Conservation (phyloP, 2,888 invertebrate species). For the Leptinotarsa rubiginosa region DNA sequence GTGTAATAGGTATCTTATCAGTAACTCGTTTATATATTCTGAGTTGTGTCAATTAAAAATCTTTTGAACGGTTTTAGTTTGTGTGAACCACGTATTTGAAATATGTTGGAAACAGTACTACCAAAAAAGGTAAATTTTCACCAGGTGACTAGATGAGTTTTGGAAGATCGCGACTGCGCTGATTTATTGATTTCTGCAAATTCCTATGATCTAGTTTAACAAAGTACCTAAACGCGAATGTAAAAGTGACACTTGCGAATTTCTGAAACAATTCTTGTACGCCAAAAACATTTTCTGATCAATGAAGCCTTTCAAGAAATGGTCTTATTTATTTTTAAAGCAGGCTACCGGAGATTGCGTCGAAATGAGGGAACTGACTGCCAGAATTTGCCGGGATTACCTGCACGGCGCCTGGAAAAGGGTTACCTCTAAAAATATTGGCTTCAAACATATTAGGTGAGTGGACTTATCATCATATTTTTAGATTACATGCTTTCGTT, state of each 20-base stretch:
- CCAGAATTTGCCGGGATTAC: conserved; percentile 89
- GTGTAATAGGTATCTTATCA: background rate
- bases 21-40: background rate
- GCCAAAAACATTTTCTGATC: background rate
- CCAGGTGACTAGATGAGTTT: conserved; percentile 28
- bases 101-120: conserved; percentile 43
- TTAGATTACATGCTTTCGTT: background rate
- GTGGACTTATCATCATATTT: conserved; percentile 45
- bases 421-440: conserved; percentile 80
- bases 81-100: background rate
- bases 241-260: background rate
- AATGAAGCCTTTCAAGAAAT: conserved; percentile 42
- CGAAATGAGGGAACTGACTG: conserved; percentile 86
- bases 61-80: background rate
- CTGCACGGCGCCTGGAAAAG: conserved; percentile 91
- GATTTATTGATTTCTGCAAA: conserved; percentile 45
- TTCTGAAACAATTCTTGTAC: background rate
- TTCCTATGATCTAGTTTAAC: background rate
- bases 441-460: conserved; percentile 87
- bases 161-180: conserved; percentile 46
- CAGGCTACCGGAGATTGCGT: conserved; percentile 76
- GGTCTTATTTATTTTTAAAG: conserved; percentile 53
- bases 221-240: background rate
- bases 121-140: conserved; percentile 43
- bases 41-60: background rate